Base-by-base conservation (phyloP, 2,113 vertebrate genomes). In the Muscicapa adusta region DNA sequence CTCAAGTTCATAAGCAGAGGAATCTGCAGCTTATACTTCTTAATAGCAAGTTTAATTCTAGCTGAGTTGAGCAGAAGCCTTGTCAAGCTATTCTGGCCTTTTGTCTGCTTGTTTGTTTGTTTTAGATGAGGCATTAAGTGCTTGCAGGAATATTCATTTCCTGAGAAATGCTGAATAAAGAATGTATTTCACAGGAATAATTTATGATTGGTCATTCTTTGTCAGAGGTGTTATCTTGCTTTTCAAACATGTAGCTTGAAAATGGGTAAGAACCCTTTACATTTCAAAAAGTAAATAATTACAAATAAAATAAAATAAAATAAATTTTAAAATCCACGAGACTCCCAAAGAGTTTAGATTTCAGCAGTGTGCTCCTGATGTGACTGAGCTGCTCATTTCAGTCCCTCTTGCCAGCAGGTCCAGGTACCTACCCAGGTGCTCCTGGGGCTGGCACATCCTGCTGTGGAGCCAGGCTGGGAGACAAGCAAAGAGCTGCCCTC, bases 391-490 rank as follows among this genome's bases (percentile, higher is more conserved):
- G 28, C 23, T 12, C 10, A 3, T 63, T 87, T 65, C 5, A 4
- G 24, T 76, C 76, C 60, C 17, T 36, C 43, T 86, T 31, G 40
- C 34, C 53, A 63, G 65, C 45, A 18, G 34, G 29, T 80, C 43
- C 80, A 82, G 18, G 54, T 18, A 12, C 68, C 67, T 60, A 48
- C n/a, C 47, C 68, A 54, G 80, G 34, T 54, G 5, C 12, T 58
- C 8, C 9, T 12, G 9, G 9, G 25, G 29, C 33, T n/a, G 33
- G 17, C 9, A 60, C 9, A 40, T 11, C 19, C 26, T 0, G 0
- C 47, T 31, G 24, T 0, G 0, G 31, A 28, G 7, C 15, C 0
- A 1, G 15, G 15, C 12, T 0, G 0, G 26, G 40, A 7, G 15
- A 33, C 57, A 74, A 85, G n/a, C 22, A 86, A 76, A 78, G 53